Conservation (phyloP, 2,797 vertebrate genomes). For the Fratercula arctica region DNA sequence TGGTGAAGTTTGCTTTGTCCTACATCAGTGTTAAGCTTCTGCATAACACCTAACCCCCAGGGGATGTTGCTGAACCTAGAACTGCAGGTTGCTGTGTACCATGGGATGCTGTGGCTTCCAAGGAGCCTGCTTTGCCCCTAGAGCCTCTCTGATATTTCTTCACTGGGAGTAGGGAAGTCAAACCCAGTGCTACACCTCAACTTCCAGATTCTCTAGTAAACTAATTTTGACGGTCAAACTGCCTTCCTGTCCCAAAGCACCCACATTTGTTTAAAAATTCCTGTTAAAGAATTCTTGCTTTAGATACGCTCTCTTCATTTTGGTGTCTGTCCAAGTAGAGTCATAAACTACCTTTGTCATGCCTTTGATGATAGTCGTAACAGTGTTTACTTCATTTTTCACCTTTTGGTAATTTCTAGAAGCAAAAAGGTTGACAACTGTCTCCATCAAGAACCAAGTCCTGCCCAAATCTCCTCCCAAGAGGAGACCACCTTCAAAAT, state of each 20-base stretch:
- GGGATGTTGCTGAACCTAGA: neutral
- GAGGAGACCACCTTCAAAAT: neutral
- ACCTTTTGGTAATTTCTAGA: neutral
- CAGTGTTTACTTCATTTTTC: neutral
- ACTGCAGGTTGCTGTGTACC: neutral
- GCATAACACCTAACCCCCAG: neutral
- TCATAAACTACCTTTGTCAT: neutral
- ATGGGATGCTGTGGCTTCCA: neutral
- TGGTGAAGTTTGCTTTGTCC: neutral
- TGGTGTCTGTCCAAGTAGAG: neutral
- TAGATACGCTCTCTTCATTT: neutral
- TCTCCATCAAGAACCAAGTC: neutral
- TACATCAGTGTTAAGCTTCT: neutral
- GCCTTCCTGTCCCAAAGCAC: neutral
- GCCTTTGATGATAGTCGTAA: neutral
- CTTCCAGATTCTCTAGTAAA: neutral
- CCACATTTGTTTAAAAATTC: neutral
- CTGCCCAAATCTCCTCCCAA: neutral
- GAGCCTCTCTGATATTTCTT: neutral
- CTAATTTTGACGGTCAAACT: neutral
- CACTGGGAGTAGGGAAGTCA: neutral
- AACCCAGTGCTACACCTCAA: neutral
- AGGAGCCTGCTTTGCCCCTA: neutral
- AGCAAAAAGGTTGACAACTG: neutral
- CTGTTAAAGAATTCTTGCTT: neutral